Percentiles rank a stretch among this genome's conserved stretches.
Conservation (phyloP, 2,113 vertebrate species). For the Hemichromis elongatus region DNA sequence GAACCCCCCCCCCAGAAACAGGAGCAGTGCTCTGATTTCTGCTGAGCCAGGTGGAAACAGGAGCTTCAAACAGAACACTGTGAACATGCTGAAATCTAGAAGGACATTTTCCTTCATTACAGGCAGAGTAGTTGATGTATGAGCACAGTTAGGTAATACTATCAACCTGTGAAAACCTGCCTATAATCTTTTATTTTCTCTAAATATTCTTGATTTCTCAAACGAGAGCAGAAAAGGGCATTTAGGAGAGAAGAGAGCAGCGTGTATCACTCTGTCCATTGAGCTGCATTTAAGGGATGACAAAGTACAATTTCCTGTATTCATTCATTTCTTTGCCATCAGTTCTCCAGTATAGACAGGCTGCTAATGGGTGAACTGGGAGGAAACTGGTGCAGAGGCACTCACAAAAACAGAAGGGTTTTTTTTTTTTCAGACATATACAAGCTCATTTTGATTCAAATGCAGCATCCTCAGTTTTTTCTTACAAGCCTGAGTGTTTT, state of each 20-base stretch:
- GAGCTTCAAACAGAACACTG: background rate
- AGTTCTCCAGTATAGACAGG: background rate
- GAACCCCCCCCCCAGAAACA: background rate
- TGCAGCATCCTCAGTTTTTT: background rate
- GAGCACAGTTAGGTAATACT: background rate
- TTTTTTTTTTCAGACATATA: background rate
- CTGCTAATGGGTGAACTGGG: background rate
- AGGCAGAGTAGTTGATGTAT: background rate
- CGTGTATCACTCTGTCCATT: background rate
- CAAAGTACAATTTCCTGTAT: background rate
- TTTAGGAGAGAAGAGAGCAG: background rate
- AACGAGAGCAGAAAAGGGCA: background rate
- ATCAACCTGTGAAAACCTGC: background rate
- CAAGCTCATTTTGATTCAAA: background rate
- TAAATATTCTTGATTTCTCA: background rate
- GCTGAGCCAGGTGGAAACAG: slow-evolving; percentile 36
- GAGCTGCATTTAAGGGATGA: background rate
- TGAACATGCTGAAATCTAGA: background rate
- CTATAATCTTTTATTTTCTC: background rate
- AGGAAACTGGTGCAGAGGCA: background rate
- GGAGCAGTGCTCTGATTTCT: background rate
- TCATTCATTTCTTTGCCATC: background rate
- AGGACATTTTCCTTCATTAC: background rate
- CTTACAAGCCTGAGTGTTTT: background rate
- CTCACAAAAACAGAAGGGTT: background rate